Evolutionary conservation across 2,113 vertebrate genomes (phyloP).

Genomic region (Zosterops lateralis): DNA sequence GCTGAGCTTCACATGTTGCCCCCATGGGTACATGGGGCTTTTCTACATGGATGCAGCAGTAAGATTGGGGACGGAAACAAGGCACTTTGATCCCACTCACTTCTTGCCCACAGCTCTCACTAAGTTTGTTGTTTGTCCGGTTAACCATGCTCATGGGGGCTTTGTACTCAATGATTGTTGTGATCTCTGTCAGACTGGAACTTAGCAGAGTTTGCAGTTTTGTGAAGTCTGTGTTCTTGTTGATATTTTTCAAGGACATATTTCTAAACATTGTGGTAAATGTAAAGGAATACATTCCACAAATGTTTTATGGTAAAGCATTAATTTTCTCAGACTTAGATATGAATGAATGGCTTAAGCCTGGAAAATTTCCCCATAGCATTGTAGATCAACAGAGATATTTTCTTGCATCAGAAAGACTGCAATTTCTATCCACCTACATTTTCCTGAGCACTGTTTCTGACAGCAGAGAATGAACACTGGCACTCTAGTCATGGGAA

Average conservation of each 20-base stretch:
- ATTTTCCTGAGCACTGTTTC: neutral
- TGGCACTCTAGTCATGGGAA: neutral
- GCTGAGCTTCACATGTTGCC: neutral
- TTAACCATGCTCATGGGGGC: neutral
- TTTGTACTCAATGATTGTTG: neutral
- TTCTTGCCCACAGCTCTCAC: neutral
- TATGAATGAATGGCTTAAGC: neutral
- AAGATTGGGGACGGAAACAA: neutral
- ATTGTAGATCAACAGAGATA: neutral
- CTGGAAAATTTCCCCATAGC: neutral
- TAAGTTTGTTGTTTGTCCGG: neutral
- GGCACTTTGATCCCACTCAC: neutral
- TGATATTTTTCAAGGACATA: neutral
- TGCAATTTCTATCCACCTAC: neutral
- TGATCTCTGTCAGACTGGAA: neutral
- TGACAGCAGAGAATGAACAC: neutral
- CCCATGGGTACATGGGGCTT: neutral
- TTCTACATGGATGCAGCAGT: neutral
- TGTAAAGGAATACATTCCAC: neutral
- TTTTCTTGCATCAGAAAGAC: neutral
- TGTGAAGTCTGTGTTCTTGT: neutral
- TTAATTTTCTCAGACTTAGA: neutral
- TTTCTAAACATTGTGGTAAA: constrained; percentile 8
- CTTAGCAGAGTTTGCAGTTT: neutral
- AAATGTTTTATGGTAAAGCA: neutral